Evolutionary conservation across 2,888 invertebrate species (phyloP).

Genomic region (Acleris literana): DNA sequence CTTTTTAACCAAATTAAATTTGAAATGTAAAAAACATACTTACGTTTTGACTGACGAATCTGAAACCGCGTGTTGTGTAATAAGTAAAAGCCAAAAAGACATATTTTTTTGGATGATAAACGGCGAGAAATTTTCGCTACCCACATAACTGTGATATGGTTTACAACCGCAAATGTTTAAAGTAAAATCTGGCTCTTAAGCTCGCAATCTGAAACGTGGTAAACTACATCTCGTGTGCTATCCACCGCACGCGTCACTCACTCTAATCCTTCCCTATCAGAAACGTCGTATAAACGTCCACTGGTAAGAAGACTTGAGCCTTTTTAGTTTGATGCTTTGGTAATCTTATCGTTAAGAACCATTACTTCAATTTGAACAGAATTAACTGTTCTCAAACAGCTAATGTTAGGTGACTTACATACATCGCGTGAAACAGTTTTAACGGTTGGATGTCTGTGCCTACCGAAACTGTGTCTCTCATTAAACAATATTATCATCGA

Average conservation of each 20-base stretch:
- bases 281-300: background rate
- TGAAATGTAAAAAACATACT: no score
- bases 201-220: slow-evolving; percentile 29
- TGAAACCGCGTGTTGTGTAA: slow-evolving; percentile 8
- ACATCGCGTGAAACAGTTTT: slow-evolving; percentile 25
- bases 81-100: slow-evolving; percentile 6
- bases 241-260: slow-evolving; percentile 20
- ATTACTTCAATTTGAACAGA: slow-evolving; percentile 41
- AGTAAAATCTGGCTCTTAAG: slow-evolving; percentile 26
- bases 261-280: background rate
- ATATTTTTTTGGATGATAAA: background rate
- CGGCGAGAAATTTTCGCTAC: background rate
- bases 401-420: slow-evolving; percentile 37
- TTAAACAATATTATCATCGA: background rate
- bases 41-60: no score
- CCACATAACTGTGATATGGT: slow-evolving; percentile 26
- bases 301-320: slow-evolving; percentile 1
- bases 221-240: slow-evolving; percentile 22
- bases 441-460: slow-evolving; percentile 16
- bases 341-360: slow-evolving; percentile 40
- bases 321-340: background rate
- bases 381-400: slow-evolving; percentile 40
- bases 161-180: slow-evolving; percentile 32
- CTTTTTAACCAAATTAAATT: no score
- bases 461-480: slow-evolving; percentile 10